Evolutionary conservation across 2,113 vertebrate genomes (phyloP), one percentile per base, ranked within the genome.

Genomic region (Vulpes vulpes): DNA sequence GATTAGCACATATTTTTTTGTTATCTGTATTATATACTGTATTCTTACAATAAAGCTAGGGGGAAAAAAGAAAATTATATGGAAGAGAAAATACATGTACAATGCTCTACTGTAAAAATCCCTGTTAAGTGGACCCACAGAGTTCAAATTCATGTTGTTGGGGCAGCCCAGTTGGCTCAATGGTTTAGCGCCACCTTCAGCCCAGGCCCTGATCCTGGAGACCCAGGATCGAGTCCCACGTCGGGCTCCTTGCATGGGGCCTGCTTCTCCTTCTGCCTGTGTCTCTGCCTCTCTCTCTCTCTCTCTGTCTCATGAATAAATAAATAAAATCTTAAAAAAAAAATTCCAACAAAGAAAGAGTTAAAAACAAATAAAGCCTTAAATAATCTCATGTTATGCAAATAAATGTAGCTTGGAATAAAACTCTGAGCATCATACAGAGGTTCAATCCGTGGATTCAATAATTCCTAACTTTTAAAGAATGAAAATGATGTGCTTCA

Each of bases 331-430:
- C 57, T 59, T 59, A 2, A 8, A 35, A 78, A 88, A 30, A 55
- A 55, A 43, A 43, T 43, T 43, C 43, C 43, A 43, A 43, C 43
- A 43, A 43, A 43, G 43, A 43, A 43, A 43, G 43, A 43, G 43
- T 43, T 43, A 60, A 84, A 94, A 89, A 32, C 32, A 2, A 53
- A 55, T 43, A 43, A 43, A 43, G 23, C 51, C 43, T 25, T 30
- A 35, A 84, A 79, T 59, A 49, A 88, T n/a, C 22, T 92, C 16
- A 32, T 79, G 38, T 89, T 93, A 79, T 38, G 11, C 32, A 90
- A 93, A 80, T 92, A 82, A 93, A 59, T 11, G 53, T 85, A 55
- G 71, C 62, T 17, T 84, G 35, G 35, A 85, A 79, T 84, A 95
- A 79, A 78, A 79, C 59, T 64, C 64, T 32, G 35, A 55, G 60